Conservation (phyloP, 2,888 invertebrate species). For the Congeria kusceri region DNA sequence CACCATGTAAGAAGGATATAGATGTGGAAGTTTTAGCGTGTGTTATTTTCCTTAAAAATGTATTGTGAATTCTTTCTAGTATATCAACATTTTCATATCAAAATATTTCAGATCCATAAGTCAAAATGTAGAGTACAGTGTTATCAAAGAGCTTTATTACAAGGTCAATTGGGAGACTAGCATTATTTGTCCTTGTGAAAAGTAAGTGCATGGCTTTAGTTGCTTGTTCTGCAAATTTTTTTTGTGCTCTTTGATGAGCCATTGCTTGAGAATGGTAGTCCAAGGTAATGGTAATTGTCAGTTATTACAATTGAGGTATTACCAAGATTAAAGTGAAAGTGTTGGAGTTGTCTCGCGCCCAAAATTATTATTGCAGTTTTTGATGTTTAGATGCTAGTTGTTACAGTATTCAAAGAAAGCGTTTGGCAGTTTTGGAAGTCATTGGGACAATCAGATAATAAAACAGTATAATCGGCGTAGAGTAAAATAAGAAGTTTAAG, state of each 20-base stretch:
- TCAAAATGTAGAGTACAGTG: constrained; percentile 35
- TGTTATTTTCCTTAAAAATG: constrained; percentile 7
- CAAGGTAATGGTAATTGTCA: constrained; percentile 22
- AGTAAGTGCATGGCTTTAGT: constrained; percentile 24
- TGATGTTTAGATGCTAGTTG: constrained; percentile 39
- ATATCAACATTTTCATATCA: constrained; percentile 36
- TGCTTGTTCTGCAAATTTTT: constrained; percentile 32
- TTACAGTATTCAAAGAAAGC: constrained; percentile 40
- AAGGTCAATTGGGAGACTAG: constrained; percentile 18
- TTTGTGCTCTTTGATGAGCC: constrained; percentile 32
- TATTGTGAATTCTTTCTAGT: constrained; percentile 15
- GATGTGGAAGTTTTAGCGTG: background rate
- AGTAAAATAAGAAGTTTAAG: constrained; percentile 34
- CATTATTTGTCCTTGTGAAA: constrained; percentile 29
- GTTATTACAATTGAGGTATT: no score
- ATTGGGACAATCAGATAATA: constrained; percentile 22
- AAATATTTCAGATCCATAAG: constrained; percentile 42
- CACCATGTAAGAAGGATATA: background rate
- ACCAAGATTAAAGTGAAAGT: constrained; percentile 18
- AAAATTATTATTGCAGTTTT: constrained; percentile 37
- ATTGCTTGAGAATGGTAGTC: constrained; percentile 27
- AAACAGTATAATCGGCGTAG: constrained; percentile 52
- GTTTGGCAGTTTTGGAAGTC: constrained; percentile 35
- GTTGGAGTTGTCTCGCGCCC: background rate
- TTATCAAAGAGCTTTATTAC: constrained; percentile 24